Evolutionary conservation across 35 echinoderm and acorn worm genomes (phyloP), one percentile per base, ranked within the genome.

Genomic region (Heliocidaris tuberculata): DNA sequence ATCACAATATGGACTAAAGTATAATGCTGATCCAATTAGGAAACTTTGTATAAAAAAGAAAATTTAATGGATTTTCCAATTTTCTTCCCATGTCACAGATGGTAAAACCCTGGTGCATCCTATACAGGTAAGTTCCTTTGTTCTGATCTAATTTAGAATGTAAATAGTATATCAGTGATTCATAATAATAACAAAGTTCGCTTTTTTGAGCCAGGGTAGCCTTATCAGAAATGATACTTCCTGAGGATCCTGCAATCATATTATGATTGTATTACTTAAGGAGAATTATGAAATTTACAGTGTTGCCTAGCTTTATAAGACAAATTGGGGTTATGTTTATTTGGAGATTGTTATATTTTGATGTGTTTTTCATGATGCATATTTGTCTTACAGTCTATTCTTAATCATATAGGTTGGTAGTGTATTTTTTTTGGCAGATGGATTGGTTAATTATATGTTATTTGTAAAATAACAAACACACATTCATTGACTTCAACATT

Each of bases 81-180:
- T 85, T 31, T 31, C 85, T 94, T 85, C 78, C 49, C 30, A 1
- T 50, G 85, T 96, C 17, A 19, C 91, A 98, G 98, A 99, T 95
- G 98, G 98, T 13, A 99, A 99, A 85, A 86, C 94, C 17, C 93
- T 99, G 31, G 98, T 99, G 0, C 98, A 99, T 70, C 95, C 94
- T 42, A 94, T 99, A 95, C 98, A 99, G 90, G 97, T 98, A 95
- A 95, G 92, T 94, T 60, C 24, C 6, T 19, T 32, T 85, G 31
- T 70, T 86, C 16, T 70, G 2, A 24, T 87, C 13, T 19, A 27
- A 31, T 94, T 86, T 86, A 5, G 47, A 48, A 54, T 16, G 24
- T 89, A 17, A 47, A 89, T 13, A 89, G 7, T 89, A n/a, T 89
- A 1, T 89, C 7, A 48, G 2, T 89, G 31, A 42, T 7, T 86